Conservation (phyloP, 2,113 vertebrate species). For the Capra hircus region DNA sequence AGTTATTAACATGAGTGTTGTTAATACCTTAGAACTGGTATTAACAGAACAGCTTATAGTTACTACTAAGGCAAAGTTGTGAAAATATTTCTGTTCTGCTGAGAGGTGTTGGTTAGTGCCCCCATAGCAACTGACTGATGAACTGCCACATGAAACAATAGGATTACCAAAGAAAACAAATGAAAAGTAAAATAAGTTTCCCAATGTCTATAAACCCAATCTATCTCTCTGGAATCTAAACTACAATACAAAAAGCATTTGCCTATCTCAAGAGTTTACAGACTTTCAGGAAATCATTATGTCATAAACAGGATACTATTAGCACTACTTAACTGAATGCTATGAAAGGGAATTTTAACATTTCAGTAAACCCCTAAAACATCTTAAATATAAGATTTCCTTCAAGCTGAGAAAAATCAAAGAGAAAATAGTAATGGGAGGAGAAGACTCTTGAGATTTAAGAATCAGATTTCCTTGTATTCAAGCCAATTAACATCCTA, state of each 20-base stretch:
- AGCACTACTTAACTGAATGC: not conserved
- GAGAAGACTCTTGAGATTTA: not conserved
- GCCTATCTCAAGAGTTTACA: conserved; percentile 8
- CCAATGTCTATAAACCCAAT: conserved; percentile 15
- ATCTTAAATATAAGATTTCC: not conserved
- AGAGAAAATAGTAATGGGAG: not conserved
- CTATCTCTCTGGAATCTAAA: conserved; percentile 8
- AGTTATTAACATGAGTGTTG: not conserved
- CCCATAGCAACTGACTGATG: not conserved
- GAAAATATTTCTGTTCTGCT: not conserved
- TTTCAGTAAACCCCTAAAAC: conserved; percentile 23
- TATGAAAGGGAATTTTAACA: not conserved
- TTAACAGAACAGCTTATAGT: not conserved
- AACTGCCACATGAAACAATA: conserved; percentile 19
- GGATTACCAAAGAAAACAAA: conserved; percentile 31
- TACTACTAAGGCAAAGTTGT: conserved; percentile 12
- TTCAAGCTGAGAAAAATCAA: not conserved
- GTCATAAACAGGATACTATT: not conserved
- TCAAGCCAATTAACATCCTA: not conserved
- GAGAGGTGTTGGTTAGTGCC: not conserved
- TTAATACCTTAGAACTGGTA: not conserved
- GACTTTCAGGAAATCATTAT: not conserved
- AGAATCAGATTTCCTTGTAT: not conserved
- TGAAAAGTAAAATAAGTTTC: conserved; percentile 11
- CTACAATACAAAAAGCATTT: not conserved